Percentiles rank a stretch among this genome's conserved stretches.
Conservation (phyloP, 2,888 invertebrate genomes). For the Keiferia lycopersicella region DNA sequence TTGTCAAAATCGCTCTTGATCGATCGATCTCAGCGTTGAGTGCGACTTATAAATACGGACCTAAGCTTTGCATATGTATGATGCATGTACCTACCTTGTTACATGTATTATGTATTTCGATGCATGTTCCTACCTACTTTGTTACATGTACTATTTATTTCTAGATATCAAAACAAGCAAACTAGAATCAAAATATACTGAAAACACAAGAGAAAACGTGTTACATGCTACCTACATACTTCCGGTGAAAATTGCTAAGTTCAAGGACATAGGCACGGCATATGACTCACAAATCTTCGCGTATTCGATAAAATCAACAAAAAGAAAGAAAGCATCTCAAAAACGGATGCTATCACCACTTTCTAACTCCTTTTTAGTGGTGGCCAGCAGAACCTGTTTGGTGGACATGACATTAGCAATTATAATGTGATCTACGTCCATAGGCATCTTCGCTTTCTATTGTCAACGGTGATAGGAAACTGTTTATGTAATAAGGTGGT, state of each 20-base stretch:
- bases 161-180: too few relatives aligned
- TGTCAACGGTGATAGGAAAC: constrained; percentile 43
- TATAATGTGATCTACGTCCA: constrained; percentile 37
- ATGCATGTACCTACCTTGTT: too few relatives aligned
- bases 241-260: constrained; percentile 32
- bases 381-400: constrained; percentile 52
- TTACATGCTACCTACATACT: neutral
- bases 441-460: constrained; percentile 49
- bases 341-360: constrained; percentile 45
- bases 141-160: too few relatives aligned
- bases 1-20: too few relatives aligned
- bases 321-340: constrained; percentile 32
- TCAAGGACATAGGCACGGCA: constrained; percentile 5
- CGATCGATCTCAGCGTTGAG: too few relatives aligned
- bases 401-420: constrained; percentile 39
- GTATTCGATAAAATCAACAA: neutral
- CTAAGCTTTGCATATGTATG: too few relatives aligned
- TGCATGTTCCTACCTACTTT: too few relatives aligned
- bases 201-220: too few relatives aligned
- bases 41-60: too few relatives aligned
- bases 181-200: too few relatives aligned
- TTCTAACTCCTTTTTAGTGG: constrained; percentile 68
- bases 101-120: too few relatives aligned
- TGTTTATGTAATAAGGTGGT: constrained; percentile 19
- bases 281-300: neutral